Conservation (phyloP, 2,113 vertebrate species). For the Mesocricetus auratus region DNA sequence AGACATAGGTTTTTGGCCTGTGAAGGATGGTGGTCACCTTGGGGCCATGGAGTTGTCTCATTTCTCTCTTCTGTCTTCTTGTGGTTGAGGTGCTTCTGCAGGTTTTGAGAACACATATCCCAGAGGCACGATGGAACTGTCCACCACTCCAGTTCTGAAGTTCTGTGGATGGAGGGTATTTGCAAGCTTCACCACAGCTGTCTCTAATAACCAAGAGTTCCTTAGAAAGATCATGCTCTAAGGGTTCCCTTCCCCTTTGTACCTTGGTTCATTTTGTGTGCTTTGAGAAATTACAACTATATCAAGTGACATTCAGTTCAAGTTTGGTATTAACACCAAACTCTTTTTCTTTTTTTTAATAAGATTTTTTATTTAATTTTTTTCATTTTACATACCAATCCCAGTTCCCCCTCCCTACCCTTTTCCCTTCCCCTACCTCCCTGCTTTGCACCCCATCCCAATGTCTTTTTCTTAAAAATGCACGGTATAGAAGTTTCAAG, state of each 20-base stretch:
- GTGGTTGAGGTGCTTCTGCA: background rate
- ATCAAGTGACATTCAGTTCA: background rate
- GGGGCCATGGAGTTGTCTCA: background rate
- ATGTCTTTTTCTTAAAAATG: background rate
- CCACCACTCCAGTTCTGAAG: background rate
- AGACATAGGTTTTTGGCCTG: background rate
- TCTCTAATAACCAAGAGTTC: background rate
- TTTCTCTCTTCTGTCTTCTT: background rate
- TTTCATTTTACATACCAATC: too few species aligned
- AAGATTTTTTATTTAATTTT: too few species aligned
- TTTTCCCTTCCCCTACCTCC: too few species aligned
- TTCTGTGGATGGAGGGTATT: background rate
- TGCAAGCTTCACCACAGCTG: background rate
- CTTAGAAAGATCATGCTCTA: background rate
- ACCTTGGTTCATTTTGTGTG: background rate
- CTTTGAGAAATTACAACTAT: conserved; percentile 41
- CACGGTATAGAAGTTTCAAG: background rate
- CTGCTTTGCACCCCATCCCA: background rate
- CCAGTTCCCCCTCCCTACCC: too few species aligned
- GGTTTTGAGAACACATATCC: background rate
- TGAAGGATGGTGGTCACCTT: background rate
- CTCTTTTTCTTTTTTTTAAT: background rate
- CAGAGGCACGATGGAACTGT: background rate
- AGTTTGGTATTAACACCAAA: background rate
- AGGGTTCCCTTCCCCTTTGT: conserved; percentile 1